Conservation (phyloP, 2,797 vertebrate genomes). For the Myripristis jacobus region DNA sequence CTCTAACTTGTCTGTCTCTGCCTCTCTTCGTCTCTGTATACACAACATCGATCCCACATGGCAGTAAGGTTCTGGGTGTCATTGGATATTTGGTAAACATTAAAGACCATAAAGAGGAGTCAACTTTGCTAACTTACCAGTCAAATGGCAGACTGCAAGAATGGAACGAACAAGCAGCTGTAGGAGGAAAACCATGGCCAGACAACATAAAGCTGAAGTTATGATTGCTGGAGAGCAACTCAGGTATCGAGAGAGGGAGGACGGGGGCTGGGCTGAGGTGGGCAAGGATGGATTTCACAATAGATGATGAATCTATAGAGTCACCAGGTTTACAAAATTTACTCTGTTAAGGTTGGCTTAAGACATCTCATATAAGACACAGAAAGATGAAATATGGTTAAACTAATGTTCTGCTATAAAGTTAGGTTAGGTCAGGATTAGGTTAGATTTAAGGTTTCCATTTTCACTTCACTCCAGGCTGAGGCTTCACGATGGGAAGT, state of each 20-base stretch:
- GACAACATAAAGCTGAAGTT: constrained; percentile 87
- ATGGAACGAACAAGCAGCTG: constrained; percentile 83
- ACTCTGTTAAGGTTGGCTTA: not conserved
- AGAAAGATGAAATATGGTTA: not conserved
- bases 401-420: not conserved
- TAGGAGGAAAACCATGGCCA: constrained; percentile 80
- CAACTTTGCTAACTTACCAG: constrained; percentile 34
- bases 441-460: not conserved
- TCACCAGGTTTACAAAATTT: not conserved
- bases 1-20: not conserved
- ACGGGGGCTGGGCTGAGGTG: not conserved
- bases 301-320: no score
- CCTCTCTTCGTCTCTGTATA: constrained; percentile 65
- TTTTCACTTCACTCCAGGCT: constrained; percentile 75
- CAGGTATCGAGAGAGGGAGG: constrained; percentile 80
- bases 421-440: not conserved
- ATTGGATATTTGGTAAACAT: constrained; percentile 80
- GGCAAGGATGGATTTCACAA: no score
- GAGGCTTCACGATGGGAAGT: constrained; percentile 89
- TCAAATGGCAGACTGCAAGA: constrained; percentile 48
- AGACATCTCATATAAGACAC: not conserved
- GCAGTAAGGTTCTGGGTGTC: constrained; percentile 46
- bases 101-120: constrained; percentile 47
- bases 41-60: constrained; percentile 76
- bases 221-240: constrained; percentile 93